Percentiles rank a stretch among this genome's conserved stretches.
Evolutionary conservation across 2,797 vertebrate species (phyloP).

Genomic region (Malacoraja senta): DNA sequence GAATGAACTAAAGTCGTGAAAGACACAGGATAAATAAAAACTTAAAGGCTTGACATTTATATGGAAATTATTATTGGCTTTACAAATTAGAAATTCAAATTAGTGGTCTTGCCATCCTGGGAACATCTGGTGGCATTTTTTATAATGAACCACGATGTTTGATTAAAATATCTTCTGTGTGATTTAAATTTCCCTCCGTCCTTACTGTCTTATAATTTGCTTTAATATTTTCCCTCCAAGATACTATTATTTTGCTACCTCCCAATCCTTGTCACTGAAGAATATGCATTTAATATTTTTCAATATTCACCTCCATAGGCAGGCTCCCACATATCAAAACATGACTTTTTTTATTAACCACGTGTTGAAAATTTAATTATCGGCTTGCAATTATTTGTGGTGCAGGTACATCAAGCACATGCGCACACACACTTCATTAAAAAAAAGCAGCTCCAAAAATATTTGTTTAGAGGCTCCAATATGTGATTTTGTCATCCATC

Average conservation of each 20-base stretch:
- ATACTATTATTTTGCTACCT: background rate
- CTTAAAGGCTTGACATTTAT: background rate
- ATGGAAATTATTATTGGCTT: background rate
- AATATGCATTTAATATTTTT: background rate
- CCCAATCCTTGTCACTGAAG: background rate
- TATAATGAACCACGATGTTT: background rate
- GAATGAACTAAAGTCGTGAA: background rate
- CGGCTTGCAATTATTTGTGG: background rate
- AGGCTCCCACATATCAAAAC: background rate
- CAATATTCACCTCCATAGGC: conserved; percentile 3
- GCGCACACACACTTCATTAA: background rate
- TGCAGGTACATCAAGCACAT: background rate
- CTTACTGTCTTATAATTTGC: background rate
- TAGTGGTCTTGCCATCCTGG: background rate
- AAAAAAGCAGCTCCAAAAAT: background rate
- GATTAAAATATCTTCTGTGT: background rate
- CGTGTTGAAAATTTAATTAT: background rate
- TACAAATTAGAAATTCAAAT: background rate
- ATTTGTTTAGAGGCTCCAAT: background rate
- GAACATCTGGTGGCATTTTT: background rate
- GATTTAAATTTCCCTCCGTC: background rate
- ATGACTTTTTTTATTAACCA: background rate
- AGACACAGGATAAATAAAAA: background rate
- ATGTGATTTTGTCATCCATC: background rate
- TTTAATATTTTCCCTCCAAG: background rate